These are phyloP conservation scores for Euphysa ruthae DNA, from an alignment of 30 jellyfish, hydroid and myxozoan genomes.

Conservation along the genomic window DNA sequence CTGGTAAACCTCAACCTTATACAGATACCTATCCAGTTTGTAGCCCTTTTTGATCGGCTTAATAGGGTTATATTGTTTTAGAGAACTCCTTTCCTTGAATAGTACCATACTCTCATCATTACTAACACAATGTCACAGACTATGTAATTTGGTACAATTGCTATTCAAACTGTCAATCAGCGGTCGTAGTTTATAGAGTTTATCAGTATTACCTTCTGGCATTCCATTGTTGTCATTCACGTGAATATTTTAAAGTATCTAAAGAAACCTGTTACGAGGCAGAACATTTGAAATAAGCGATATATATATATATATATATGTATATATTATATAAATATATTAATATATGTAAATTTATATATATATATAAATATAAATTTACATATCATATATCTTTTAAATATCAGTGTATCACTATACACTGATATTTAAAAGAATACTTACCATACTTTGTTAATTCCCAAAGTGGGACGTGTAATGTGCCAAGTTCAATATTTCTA, in stretches of 20 bases:
- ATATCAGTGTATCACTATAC: too few species aligned
- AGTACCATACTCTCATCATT: slow-evolving; percentile 58
- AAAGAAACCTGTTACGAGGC: slow-evolving; percentile 20
- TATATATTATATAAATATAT: too few species aligned
- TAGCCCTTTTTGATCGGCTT: slow-evolving; percentile 57
- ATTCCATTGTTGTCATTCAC: slow-evolving; percentile 38
- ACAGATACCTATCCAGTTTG: slow-evolving; percentile 22
- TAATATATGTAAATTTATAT: too few species aligned
- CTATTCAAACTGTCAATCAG: slow-evolving; percentile 39
- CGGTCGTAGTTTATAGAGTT: slow-evolving; percentile 29
- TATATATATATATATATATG: too few species aligned
- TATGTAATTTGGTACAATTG: slow-evolving; percentile 34
- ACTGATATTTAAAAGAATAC: too few species aligned
- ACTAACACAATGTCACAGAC: slow-evolving; percentile 16
- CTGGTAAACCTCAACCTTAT: slow-evolving; percentile 16
- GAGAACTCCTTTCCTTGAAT: slow-evolving; percentile 46
- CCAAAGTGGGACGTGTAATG: too few species aligned
- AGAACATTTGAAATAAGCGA: background rate
- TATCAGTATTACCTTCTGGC: background rate
- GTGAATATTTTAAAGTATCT: slow-evolving; percentile 26
- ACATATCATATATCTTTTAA: too few species aligned
- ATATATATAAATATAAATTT: too few species aligned
- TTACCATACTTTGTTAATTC: too few species aligned
- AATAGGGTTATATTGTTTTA: slow-evolving; percentile 58
- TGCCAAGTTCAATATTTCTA: too few species aligned